Evolutionary conservation across 2,113 vertebrate genomes (phyloP).

Genomic region (Eubucco bourcierii): DNA sequence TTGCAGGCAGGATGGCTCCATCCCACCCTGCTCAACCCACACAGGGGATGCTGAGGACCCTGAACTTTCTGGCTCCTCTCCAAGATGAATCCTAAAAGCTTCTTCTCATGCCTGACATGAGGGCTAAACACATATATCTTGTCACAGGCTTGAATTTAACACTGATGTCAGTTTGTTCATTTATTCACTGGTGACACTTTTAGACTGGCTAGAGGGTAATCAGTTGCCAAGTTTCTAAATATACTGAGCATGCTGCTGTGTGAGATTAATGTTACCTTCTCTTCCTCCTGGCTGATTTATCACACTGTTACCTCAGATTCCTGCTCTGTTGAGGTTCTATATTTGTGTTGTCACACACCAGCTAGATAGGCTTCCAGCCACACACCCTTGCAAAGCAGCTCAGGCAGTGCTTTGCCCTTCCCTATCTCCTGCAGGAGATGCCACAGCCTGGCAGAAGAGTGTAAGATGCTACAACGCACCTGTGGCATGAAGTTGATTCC

Average conservation of each 20-base stretch:
- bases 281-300: slow-evolving; percentile 30
- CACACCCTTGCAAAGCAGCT: not conserved
- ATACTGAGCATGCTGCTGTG: not conserved
- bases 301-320: not conserved
- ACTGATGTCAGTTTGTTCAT: not conserved
- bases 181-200: not conserved
- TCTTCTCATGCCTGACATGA: not conserved
- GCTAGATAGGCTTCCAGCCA: not conserved
- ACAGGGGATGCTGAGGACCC: not conserved
- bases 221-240: slow-evolving; percentile 34
- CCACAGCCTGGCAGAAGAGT: not conserved
- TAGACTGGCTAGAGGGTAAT: not conserved
- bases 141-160: not conserved
- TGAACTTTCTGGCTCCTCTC: not conserved
- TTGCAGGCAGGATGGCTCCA: too few relatives aligned
- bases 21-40: not conserved
- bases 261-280: slow-evolving; percentile 13
- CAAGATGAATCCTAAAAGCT: not conserved
- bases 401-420: not conserved
- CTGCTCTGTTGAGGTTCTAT: not conserved
- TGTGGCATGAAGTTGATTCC: not conserved
- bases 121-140: not conserved
- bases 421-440: not conserved
- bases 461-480: fast-evolving
- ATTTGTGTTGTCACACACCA: not conserved